phyloP scores from a whole-genome alignment of 1,140 invertebrate genomes.

The Ditylenchus dipsaci region DNA sequence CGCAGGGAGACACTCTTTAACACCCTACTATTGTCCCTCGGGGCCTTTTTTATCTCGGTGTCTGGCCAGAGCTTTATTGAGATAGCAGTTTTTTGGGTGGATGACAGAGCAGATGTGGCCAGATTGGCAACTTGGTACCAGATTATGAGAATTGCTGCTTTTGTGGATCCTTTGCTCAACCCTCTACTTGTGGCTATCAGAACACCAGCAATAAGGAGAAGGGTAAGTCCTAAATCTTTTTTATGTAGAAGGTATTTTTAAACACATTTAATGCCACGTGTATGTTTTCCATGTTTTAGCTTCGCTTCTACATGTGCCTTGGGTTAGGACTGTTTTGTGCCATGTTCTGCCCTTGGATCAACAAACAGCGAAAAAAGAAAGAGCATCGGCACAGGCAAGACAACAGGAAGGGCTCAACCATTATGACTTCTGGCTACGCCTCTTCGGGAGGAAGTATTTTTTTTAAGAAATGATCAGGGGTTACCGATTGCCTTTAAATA shows the following conservation, averaged over 20 bases:
- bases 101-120: conserved; percentile 48
- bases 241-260: too few species aligned
- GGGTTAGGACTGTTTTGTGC: conserved; percentile 12
- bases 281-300: too few species aligned
- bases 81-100: conserved; percentile 56
- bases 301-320: conserved; percentile 33
- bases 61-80: conserved; percentile 53
- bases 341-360: conserved; percentile 36
- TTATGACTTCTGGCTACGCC: not conserved
- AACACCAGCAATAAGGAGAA: conserved; percentile 48
- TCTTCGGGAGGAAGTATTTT: not conserved
- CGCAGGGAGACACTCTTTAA: conserved; percentile 54
- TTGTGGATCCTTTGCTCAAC: conserved; percentile 54
- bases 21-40: conserved; percentile 52
- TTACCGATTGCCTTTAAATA: too few species aligned
- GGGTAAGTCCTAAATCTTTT: conserved; percentile 32
- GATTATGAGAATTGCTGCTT: conserved; percentile 43
- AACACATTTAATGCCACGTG: too few species aligned
- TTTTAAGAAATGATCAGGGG: too few species aligned
- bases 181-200: conserved; percentile 50
- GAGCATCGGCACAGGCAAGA: not conserved
- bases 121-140: conserved; percentile 41
- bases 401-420: not conserved
- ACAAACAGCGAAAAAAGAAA: not conserved
- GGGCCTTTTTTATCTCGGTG: conserved; percentile 55